These are phyloP conservation scores for Chlamydotis undulata DNA, from an alignment of 2,113 vertebrate species.

Conservation along the genomic window DNA sequence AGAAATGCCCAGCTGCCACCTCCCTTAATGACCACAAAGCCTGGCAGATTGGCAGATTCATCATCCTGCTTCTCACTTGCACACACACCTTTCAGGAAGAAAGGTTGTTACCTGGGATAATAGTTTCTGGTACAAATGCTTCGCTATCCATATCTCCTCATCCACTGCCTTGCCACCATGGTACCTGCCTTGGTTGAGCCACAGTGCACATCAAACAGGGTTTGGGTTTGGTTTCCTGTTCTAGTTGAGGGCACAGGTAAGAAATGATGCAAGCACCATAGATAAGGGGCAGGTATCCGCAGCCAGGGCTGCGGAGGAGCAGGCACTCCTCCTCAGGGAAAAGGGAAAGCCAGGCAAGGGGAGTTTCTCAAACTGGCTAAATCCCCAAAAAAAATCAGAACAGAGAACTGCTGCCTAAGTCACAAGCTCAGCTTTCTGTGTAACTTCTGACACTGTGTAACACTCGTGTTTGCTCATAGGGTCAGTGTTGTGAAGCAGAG, in stretches of 20 bases:
- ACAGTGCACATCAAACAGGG: neutral
- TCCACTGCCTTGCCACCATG: neutral
- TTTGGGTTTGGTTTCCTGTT: neutral
- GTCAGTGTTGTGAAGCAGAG: neutral
- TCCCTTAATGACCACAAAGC: neutral
- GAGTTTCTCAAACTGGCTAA: neutral
- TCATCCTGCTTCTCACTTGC: neutral
- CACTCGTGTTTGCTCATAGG: neutral
- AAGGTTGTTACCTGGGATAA: neutral
- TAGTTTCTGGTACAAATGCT: neutral
- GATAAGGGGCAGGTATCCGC: neutral
- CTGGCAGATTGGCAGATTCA: neutral
- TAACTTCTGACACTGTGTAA: neutral
- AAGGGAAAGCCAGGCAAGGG: neutral
- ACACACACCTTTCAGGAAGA: neutral
- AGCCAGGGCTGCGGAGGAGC: neutral
- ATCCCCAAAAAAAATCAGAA: neutral
- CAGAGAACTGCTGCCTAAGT: neutral
- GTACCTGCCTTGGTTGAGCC: neutral
- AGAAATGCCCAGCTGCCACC: neutral
- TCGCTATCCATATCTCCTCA: neutral
- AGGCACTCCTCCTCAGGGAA: neutral
- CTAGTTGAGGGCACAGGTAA: neutral
- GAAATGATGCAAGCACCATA: neutral
- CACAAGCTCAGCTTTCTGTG: neutral